Percentiles rank a stretch among this genome's conserved stretches.
Evolutionary conservation across 2,888 invertebrate genomes (phyloP).

Genomic region (Latrodectus hesperus): DNA sequence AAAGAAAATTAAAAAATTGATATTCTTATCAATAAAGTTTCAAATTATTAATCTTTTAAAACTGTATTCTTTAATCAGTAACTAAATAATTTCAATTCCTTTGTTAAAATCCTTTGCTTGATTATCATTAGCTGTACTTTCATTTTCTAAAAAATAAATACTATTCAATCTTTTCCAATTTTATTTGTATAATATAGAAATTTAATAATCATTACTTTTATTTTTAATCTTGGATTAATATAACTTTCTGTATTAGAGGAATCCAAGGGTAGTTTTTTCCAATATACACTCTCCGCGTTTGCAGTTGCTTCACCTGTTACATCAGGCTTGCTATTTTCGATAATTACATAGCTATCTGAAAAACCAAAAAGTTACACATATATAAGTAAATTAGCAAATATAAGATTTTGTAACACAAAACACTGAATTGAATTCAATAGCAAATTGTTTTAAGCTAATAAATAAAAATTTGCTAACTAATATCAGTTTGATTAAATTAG

Average conservation of each 20-base stretch:
- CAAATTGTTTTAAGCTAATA: background rate
- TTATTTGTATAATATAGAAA: no score
- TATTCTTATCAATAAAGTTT: no score
- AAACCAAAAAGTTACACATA: background rate
- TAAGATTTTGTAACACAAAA: background rate
- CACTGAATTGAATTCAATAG: background rate
- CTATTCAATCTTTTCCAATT: no score
- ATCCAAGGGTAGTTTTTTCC: slow-evolving; percentile 58
- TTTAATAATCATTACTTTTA: slow-evolving; percentile 37
- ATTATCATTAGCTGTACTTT: no score
- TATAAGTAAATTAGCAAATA: background rate
- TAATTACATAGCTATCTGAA: slow-evolving; percentile 63
- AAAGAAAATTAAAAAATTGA: no score
- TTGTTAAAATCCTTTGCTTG: no score
- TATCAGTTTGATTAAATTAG: background rate
- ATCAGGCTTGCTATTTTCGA: slow-evolving; percentile 63
- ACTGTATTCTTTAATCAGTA: no score
- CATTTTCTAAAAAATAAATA: no score
- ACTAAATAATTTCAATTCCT: no score
- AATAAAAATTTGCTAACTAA: background rate
- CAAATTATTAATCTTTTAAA: no score
- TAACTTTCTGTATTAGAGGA: slow-evolving; percentile 55
- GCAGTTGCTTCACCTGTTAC: slow-evolving; percentile 60
- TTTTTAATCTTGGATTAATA: slow-evolving; percentile 62
- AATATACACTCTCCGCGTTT: slow-evolving; percentile 58